phyloP scores from a whole-genome alignment of 2,888 invertebrate genomes.

The Argyra leucocephala region DNA sequence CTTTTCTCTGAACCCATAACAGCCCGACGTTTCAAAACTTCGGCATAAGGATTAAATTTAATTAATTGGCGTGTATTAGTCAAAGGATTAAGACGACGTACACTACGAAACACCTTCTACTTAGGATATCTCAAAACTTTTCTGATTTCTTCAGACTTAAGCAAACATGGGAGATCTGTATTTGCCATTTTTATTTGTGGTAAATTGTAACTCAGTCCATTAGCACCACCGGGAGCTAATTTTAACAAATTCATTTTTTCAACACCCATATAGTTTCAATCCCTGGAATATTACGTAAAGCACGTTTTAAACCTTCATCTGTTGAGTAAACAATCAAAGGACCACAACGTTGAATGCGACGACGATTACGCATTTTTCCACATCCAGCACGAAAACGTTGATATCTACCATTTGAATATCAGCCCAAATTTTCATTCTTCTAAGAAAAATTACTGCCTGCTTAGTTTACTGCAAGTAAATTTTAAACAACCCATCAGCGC shows the following conservation, averaged over 20 bases:
- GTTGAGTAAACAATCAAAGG: constrained; percentile 91
- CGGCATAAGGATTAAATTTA: constrained; percentile 91
- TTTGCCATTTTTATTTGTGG: constrained; percentile 97
- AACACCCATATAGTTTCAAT: constrained; percentile 86
- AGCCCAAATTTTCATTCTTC: constrained; percentile 95
- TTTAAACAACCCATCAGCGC: no score
- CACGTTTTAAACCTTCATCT: constrained; percentile 87
- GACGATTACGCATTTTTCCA: constrained; percentile 99
- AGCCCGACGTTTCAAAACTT: constrained; percentile 74
- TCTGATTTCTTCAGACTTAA: no score
- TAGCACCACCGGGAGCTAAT: constrained; percentile 94
- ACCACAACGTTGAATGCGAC: constrained; percentile 93
- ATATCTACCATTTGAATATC: constrained; percentile 87
- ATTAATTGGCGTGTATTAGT: constrained; percentile 80
- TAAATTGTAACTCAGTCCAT: constrained; percentile 87
- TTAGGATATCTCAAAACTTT: constrained; percentile 79
- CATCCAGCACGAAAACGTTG: constrained; percentile 96
- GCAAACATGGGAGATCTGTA: constrained; percentile 83
- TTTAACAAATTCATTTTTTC: constrained; percentile 86
- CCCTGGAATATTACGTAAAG: constrained; percentile 98
- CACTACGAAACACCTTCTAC: constrained; percentile 66
- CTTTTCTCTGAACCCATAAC: constrained; percentile 60
- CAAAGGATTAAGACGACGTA: constrained; percentile 92
- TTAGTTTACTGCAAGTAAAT: no score
- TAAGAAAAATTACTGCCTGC: no score